Conservation (phyloP, 2,113 vertebrate genomes). For the Silurus asotus region DNA sequence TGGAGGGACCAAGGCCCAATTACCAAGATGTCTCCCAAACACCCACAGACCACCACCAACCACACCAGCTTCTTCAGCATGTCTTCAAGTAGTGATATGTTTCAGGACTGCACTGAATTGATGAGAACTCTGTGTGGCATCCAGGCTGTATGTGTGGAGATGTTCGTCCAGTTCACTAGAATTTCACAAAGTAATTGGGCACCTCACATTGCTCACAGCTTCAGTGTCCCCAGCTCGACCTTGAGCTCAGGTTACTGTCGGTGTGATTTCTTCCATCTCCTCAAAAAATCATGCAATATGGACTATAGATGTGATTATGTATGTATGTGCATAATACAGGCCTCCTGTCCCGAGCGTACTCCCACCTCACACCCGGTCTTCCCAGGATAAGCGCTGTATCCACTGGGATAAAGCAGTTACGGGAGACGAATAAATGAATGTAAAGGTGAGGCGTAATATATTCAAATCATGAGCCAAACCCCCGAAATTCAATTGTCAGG, state of each 20-base stretch:
- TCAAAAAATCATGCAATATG: not conserved
- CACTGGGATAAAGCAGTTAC: not conserved
- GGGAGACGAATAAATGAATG: not conserved
- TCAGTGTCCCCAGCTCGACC: not conserved
- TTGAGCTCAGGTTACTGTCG: constrained; percentile 17
- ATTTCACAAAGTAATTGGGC: constrained; percentile 20
- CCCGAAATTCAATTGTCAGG: constrained; percentile 26
- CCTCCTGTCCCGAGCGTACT: no score
- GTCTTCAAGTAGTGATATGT: constrained; percentile 1
- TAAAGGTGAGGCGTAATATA: not conserved
- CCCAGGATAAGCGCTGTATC: not conserved
- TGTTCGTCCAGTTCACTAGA: constrained; percentile 6
- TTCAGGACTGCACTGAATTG: not conserved
- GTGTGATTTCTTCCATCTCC: not conserved
- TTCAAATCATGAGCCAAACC: constrained; percentile 12
- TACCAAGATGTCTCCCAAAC: constrained; percentile 14
- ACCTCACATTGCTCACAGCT: constrained; percentile 9
- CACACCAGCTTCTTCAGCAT: constrained; percentile 13
- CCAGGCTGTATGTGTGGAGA: not conserved
- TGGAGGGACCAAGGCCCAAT: not conserved
- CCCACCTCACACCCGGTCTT: no score
- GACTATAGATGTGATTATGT: not conserved
- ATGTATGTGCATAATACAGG: no score
- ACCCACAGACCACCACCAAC: constrained; percentile 9
- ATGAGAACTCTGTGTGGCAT: not conserved